Evolutionary conservation across 1,140 invertebrate genomes (phyloP).

Genomic region (Pogonus chalceus): DNA sequence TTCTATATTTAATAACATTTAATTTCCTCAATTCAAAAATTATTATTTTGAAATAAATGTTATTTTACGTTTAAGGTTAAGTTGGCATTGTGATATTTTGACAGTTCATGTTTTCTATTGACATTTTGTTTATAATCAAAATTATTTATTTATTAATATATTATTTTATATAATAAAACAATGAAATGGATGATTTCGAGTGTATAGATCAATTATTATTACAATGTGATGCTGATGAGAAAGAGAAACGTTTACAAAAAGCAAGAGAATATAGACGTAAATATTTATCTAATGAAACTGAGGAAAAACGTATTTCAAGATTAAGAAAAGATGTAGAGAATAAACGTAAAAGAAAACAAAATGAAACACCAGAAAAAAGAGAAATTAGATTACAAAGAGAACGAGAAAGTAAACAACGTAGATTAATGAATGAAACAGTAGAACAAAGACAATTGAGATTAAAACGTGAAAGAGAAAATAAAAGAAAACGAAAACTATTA

Average conservation of each 20-base stretch:
- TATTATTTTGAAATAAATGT: too few species aligned
- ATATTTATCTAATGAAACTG: background rate
- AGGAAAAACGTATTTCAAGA: background rate
- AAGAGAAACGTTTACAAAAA: background rate
- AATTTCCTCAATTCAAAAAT: too few species aligned
- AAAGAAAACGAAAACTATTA: background rate
- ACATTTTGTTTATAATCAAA: too few species aligned
- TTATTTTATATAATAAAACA: too few species aligned
- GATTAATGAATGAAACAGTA: background rate
- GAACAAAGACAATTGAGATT: background rate
- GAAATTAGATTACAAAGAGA: background rate
- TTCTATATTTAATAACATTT: too few species aligned
- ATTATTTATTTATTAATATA: too few species aligned
- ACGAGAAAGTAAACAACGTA: background rate
- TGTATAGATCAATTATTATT: too few species aligned
- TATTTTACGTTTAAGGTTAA: too few species aligned
- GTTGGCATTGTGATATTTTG: too few species aligned
- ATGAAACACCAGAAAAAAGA: background rate
- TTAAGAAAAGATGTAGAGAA: background rate
- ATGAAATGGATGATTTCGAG: too few species aligned
- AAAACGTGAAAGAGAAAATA: background rate
- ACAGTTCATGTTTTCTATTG: too few species aligned
- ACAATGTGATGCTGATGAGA: too few species aligned
- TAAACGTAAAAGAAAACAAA: background rate
- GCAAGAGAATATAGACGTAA: background rate